These are phyloP conservation scores for Prolemur simus DNA, from an alignment of 2,113 vertebrate species.

Conservation along the genomic window DNA sequence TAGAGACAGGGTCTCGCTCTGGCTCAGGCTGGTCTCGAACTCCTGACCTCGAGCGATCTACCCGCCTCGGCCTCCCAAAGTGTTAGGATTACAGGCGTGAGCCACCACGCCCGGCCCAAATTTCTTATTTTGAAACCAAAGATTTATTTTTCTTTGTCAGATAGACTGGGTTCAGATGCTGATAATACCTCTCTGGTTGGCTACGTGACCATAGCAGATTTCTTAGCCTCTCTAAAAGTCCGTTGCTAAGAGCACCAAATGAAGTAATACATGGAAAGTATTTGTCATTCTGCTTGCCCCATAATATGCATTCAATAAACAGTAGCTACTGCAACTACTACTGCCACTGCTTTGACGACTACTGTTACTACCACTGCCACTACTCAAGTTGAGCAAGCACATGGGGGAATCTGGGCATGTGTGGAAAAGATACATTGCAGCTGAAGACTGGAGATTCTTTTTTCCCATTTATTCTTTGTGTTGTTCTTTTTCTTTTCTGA, in stretches of 20 bases:
- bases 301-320: neutral
- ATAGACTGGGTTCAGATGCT: neutral
- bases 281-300: neutral
- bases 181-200: neutral
- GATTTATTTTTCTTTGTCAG: neutral
- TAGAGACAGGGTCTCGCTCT: no score
- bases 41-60: no score
- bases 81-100: no score
- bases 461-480: neutral
- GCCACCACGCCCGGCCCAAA: no score
- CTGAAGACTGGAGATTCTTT: neutral
- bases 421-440: neutral
- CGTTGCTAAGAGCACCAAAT: neutral
- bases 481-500: neutral
- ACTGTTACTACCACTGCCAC: neutral
- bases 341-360: no score
- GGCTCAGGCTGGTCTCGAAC: no score
- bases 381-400: neutral
- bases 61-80: no score
- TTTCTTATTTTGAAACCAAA: constrained; percentile 37
- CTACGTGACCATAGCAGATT: neutral
- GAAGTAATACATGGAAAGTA: neutral
- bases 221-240: neutral
- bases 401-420: neutral
- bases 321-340: neutral